phyloP scores from a whole-genome alignment of 2,113 vertebrate genomes.

The Eudyptes chrysolophus region DNA sequence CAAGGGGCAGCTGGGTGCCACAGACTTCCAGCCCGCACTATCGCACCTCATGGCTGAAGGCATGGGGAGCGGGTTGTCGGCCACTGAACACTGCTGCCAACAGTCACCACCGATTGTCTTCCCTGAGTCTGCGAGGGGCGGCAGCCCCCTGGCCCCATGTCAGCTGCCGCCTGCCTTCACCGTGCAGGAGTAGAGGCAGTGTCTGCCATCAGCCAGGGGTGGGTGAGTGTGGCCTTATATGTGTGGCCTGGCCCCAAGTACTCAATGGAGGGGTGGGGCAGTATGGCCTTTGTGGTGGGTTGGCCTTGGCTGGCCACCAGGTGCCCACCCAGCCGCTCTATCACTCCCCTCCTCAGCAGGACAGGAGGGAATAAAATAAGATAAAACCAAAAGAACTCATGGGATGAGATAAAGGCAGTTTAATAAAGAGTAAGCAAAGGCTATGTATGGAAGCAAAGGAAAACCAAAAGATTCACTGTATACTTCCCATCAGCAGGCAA shows the following conservation, averaged over 20 bases:
- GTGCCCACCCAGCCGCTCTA: too few species aligned
- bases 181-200: background rate
- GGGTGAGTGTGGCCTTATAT: background rate
- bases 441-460: background rate
- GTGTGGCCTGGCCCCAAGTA: background rate
- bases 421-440: background rate
- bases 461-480: background rate
- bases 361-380: background rate
- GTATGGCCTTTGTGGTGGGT: too few species aligned
- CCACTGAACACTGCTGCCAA: background rate
- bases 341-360: background rate
- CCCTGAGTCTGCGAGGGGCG: too few species aligned
- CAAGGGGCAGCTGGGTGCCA: accelerated
- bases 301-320: background rate
- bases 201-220: background rate
- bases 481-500: background rate
- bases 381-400: background rate
- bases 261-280: background rate
- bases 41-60: background rate
- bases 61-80: background rate
- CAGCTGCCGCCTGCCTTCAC: background rate
- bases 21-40: background rate
- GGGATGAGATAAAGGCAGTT: background rate
- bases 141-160: background rate
- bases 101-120: too few species aligned